phyloP scores from a whole-genome alignment of 2,113 vertebrate genomes.

The Tauraco erythrolophus region DNA sequence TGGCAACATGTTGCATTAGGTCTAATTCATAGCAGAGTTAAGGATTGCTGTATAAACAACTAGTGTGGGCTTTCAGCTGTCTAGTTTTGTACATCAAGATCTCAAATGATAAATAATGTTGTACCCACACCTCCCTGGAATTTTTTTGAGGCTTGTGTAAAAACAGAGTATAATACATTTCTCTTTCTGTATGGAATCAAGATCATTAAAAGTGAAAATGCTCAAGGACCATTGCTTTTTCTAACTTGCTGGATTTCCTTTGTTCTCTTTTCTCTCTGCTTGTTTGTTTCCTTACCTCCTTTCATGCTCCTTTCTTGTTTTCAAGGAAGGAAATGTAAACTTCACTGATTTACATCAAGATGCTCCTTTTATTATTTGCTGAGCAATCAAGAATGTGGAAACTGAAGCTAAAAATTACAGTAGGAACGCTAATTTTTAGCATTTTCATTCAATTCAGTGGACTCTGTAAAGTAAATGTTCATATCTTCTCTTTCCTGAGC shows the following conservation, averaged over 20 bases:
- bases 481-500: fast-evolving
- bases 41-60: neutral
- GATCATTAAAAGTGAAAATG: neutral
- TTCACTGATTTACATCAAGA: neutral
- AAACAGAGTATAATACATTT: neutral
- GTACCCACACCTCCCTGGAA: neutral
- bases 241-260: neutral
- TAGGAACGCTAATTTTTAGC: neutral
- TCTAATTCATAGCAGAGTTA: neutral
- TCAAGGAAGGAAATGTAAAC: neutral
- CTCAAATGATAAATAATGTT: neutral
- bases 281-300: neutral
- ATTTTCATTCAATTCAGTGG: neutral
- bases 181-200: neutral
- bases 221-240: neutral
- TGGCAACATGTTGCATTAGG: neutral
- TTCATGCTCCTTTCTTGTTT: neutral
- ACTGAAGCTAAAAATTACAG: neutral
- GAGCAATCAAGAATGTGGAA: neutral
- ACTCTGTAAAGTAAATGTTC: neutral
- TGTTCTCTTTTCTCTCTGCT: neutral
- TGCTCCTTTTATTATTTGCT: neutral
- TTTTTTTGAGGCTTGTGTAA: neutral
- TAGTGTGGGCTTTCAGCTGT: neutral
- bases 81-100: neutral